phyloP scores from a whole-genome alignment of 1,140 invertebrate genomes.

The Polyergus mexicanus region DNA sequence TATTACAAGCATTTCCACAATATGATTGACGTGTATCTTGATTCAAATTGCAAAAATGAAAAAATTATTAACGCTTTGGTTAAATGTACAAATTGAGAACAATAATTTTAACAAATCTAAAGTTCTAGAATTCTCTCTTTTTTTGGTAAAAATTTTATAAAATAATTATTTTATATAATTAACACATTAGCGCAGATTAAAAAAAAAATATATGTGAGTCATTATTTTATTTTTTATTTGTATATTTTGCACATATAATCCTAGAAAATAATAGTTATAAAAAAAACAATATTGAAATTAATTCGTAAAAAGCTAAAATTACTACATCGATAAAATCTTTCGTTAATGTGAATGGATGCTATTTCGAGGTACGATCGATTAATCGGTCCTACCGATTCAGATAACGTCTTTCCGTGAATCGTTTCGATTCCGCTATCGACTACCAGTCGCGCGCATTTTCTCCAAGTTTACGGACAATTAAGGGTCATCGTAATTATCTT shows the following conservation, averaged over 20 bases:
- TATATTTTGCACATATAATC: background rate
- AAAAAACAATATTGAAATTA: background rate
- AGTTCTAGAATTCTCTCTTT: background rate
- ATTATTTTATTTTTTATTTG: background rate
- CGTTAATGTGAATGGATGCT: background rate
- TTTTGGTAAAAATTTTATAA: background rate
- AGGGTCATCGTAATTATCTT: conserved; percentile 69
- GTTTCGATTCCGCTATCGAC: conserved; percentile 21
- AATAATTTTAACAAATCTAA: background rate
- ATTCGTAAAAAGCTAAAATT: conserved; percentile 1
- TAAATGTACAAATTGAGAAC: background rate
- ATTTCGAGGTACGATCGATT: conserved; percentile 27
- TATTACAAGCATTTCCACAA: conserved; percentile 25
- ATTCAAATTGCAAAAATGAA: background rate
- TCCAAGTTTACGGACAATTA: conserved; percentile 63
- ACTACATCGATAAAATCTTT: background rate
- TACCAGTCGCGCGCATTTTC: conserved; percentile 41
- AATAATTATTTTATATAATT: background rate
- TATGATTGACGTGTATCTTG: background rate
- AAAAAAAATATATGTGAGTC: background rate
- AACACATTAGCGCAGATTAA: background rate
- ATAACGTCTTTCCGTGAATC: conserved; percentile 50
- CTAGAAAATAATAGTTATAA: background rate
- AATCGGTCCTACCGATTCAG: background rate
- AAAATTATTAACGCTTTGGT: background rate